Conservation (phyloP, 2,797 vertebrate species). For the Danio jaintianensis region DNA sequence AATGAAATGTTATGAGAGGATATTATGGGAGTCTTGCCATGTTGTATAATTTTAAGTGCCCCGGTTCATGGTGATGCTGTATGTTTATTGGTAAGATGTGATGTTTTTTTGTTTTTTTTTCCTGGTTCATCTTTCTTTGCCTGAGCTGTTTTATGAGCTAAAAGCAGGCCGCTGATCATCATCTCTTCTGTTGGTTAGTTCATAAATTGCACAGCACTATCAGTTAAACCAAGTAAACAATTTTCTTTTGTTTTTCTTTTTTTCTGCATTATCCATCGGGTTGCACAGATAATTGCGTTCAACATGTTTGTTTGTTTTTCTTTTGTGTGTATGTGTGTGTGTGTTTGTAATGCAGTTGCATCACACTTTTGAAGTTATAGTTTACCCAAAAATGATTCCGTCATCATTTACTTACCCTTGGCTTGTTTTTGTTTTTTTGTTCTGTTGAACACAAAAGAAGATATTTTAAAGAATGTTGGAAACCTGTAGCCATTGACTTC, state of each 20-base stretch:
- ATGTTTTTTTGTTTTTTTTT: neutral
- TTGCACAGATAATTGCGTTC: neutral
- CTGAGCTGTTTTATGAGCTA: neutral
- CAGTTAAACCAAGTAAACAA: neutral
- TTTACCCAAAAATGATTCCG: too few species aligned
- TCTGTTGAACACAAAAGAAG: too few species aligned
- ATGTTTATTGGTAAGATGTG: neutral
- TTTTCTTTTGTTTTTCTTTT: too few species aligned
- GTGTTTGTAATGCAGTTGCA: neutral
- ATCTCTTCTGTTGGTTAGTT: constrained; percentile 1
- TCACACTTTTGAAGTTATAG: neutral
- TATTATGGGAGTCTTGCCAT: constrained; percentile 18
- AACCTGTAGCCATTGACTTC: too few species aligned
- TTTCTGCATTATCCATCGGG: neutral
- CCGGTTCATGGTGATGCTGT: neutral
- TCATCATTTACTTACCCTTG: too few species aligned
- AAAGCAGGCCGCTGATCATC: neutral
- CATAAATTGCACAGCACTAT: neutral
- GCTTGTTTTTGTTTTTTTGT: too few species aligned
- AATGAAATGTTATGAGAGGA: constrained; percentile 2
- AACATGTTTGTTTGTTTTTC: too few species aligned
- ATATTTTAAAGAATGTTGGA: too few species aligned
- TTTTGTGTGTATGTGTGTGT: too few species aligned
- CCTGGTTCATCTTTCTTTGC: neutral
- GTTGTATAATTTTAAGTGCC: neutral